These are phyloP conservation scores for Hylia prasina DNA, from an alignment of 2,113 vertebrate species.

Conservation along the genomic window DNA sequence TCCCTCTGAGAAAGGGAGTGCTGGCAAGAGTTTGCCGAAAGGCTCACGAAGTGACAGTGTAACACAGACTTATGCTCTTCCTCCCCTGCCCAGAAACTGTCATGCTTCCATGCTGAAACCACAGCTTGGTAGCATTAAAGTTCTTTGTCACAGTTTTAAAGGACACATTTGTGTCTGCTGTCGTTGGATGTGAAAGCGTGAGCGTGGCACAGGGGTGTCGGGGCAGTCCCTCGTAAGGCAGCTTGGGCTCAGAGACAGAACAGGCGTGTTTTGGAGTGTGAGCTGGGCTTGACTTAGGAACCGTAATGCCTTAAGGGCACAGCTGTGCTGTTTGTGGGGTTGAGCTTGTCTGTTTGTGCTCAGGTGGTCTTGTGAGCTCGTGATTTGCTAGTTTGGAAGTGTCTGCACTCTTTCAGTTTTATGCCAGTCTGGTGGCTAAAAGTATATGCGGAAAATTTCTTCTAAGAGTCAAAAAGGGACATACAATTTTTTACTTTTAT, in stretches of 20 bases:
- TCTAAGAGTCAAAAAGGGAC: neutral
- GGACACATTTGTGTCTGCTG: neutral
- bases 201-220: fast-evolving
- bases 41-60: neutral
- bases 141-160: neutral
- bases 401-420: neutral
- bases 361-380: neutral
- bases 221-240: neutral
- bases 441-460: neutral
- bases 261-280: neutral
- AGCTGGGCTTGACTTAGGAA: neutral
- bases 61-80: neutral
- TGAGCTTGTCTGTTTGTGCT: neutral
- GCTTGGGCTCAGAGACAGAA: neutral
- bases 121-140: neutral
- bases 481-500: neutral
- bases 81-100: neutral
- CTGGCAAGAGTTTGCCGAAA: neutral
- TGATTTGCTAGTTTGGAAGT: neutral
- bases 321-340: neutral
- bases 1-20: neutral
- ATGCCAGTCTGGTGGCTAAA: neutral
- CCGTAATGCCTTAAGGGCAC: neutral
- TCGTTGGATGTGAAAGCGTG: neutral
- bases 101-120: neutral